Evolutionary conservation across 2,113 vertebrate species (phyloP).

Genomic region (Hepsetus odoe): DNA sequence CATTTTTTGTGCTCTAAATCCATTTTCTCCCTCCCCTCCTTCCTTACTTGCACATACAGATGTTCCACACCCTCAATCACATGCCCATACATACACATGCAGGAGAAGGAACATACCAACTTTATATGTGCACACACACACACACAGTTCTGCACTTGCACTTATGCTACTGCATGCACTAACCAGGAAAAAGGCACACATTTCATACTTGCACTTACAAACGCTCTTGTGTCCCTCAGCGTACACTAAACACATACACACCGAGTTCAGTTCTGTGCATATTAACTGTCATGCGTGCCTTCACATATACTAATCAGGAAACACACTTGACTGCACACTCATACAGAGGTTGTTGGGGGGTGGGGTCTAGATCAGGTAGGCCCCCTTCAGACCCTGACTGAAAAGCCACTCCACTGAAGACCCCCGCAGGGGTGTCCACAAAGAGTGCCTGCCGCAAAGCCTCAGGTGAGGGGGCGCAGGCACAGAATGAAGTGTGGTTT

Average conservation of each 20-base stretch:
- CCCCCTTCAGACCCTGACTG: constrained; percentile 28
- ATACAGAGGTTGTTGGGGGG: neutral
- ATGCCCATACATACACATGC: neutral
- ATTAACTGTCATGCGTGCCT: neutral
- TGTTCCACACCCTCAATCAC: neutral
- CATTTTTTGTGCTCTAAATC: neutral
- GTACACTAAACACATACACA: constrained; percentile 8
- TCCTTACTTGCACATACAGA: neutral
- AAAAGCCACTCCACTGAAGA: constrained; percentile 23
- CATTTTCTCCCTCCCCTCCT: neutral
- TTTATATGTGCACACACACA: constrained; percentile 6
- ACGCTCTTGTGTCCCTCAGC: neutral
- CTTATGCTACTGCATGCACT: neutral
- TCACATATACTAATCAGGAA: constrained; percentile 18
- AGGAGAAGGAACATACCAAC: neutral
- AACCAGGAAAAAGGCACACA: neutral
- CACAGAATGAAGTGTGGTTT: constrained; percentile 59
- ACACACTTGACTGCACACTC: neutral
- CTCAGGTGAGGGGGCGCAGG: constrained; percentile 45
- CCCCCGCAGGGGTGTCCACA: constrained; percentile 47
- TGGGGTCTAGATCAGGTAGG: constrained; percentile 37
- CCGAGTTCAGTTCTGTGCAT: neutral
- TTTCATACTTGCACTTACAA: constrained; percentile 22
- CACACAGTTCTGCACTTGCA: neutral
- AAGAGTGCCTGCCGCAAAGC: constrained; percentile 50